phyloP scores from a whole-genome alignment of 2,113 vertebrate genomes.

The Chionodraco myersi region DNA sequence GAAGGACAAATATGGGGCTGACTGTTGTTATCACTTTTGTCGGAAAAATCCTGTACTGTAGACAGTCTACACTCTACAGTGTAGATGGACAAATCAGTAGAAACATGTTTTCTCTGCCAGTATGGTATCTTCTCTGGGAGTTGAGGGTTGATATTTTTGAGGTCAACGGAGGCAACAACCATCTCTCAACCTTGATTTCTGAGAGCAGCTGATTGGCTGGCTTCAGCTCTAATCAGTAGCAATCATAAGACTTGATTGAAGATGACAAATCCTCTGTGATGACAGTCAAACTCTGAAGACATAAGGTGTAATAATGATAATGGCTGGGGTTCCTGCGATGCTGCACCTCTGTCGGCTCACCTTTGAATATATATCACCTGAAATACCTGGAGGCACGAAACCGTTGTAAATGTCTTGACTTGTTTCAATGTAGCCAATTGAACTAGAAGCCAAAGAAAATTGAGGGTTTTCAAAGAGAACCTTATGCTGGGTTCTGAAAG shows the following conservation, averaged over 20 bases:
- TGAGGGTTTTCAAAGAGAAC: not conserved
- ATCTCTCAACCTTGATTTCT: slow-evolving; percentile 54
- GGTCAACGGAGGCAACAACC: slow-evolving; percentile 14
- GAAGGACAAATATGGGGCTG: slow-evolving; percentile 62
- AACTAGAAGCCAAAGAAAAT: slow-evolving; percentile 18
- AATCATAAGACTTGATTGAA: slow-evolving; percentile 74
- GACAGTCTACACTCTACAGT: too few relatives aligned
- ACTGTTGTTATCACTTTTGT: slow-evolving; percentile 47
- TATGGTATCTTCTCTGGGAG: not conserved
- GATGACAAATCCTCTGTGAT: slow-evolving; percentile 53
- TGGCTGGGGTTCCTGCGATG: slow-evolving; percentile 31
- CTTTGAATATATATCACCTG: slow-evolving; percentile 41
- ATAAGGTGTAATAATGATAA: slow-evolving; percentile 51
- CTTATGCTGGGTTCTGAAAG: slow-evolving; percentile 5
- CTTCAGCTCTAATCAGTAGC: slow-evolving; percentile 61
- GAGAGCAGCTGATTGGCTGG: slow-evolving; percentile 58
- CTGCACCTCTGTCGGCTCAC: slow-evolving; percentile 24
- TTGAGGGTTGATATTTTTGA: slow-evolving; percentile 29
- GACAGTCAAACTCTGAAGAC: slow-evolving; percentile 57
- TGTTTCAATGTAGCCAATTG: slow-evolving; percentile 3
- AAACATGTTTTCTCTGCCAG: slow-evolving; percentile 7
- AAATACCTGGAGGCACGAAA: slow-evolving; percentile 10
- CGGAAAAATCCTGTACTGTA: slow-evolving; percentile 4
- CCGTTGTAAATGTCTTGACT: slow-evolving; percentile 13
- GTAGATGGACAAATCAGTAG: slow-evolving; percentile 7